Percentiles rank a stretch among this genome's conserved stretches.
These are phyloP conservation scores for Petrocephalus schoutedeni DNA, from an alignment of 2,797 vertebrate genomes.

Conservation along the genomic window DNA sequence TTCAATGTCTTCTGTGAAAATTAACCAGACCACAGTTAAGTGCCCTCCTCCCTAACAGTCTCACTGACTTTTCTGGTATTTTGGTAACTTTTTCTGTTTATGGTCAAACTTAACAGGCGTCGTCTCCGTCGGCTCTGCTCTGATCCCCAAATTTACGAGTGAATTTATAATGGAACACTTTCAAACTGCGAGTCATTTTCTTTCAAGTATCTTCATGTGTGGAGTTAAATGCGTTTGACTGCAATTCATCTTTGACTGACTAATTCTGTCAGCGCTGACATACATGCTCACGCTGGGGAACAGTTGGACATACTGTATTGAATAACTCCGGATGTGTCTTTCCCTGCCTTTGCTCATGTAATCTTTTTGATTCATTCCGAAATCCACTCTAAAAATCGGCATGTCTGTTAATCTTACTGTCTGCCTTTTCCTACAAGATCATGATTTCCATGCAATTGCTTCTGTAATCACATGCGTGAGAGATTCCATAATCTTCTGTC, in stretches of 20 bases:
- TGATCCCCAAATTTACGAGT: neutral
- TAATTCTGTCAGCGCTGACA: neutral
- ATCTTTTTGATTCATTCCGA: neutral
- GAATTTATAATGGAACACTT: neutral
- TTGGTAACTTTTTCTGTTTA: neutral
- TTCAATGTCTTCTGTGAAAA: neutral
- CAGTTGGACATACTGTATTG: neutral
- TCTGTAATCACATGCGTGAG: neutral
- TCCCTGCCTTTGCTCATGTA: neutral
- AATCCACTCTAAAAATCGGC: neutral
- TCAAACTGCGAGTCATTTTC: neutral
- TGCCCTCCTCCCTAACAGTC: neutral
- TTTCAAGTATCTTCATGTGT: neutral
- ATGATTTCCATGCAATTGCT: neutral
- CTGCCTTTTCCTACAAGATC: no score
- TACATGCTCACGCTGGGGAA: neutral
- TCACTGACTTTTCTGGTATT: neutral
- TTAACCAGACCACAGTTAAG: neutral
- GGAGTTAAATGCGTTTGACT: neutral
- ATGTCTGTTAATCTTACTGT: neutral
- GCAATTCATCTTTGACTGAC: neutral
- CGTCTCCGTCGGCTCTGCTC: neutral
- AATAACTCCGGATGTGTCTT: neutral
- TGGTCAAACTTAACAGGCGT: neutral
- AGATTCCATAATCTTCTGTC: neutral